Conservation (phyloP, 2,888 invertebrate genomes). For the Eupeodes luniger region DNA sequence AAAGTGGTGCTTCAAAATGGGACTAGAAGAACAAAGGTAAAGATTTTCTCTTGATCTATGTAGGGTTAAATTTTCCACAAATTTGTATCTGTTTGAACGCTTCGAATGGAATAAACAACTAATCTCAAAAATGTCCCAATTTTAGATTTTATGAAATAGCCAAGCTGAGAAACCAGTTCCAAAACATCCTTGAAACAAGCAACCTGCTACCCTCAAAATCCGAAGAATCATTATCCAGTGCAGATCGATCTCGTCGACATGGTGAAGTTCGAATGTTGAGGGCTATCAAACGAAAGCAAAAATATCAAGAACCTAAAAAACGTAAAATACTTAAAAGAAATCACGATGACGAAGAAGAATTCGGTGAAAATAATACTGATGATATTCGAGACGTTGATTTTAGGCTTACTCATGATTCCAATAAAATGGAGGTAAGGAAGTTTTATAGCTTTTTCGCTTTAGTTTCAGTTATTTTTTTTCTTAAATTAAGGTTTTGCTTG, state of each 20-base stretch:
- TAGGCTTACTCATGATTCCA: constrained; percentile 90
- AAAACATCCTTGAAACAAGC: constrained; percentile 91
- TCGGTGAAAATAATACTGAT: constrained; percentile 85
- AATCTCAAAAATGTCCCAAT: background rate
- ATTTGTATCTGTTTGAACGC: too few species aligned
- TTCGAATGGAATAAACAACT: too few species aligned
- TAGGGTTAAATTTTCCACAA: too few species aligned
- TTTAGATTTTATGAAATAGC: constrained; percentile 94
- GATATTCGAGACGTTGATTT: constrained; percentile 96
- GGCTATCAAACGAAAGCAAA: constrained; percentile 90
- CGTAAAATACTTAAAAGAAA: constrained; percentile 85
- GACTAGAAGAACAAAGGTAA: constrained; percentile 96
- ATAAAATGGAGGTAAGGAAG: constrained; percentile 87
- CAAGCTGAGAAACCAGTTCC: constrained; percentile 95
- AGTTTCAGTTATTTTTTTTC: background rate
- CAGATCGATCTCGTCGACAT: constrained; percentile 92
- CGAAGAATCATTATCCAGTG: constrained; percentile 86
- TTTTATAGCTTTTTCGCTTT: background rate
- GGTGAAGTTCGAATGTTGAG: constrained; percentile 95
- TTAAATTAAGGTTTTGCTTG: constrained; percentile 85
- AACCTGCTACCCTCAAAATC: constrained; percentile 86
- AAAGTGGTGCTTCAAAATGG: constrained; percentile 95
- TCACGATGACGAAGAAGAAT: constrained; percentile 84
- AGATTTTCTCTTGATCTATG: background rate
- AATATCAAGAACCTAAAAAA: constrained; percentile 89